Evolutionary conservation across 2,797 vertebrate genomes (phyloP).

Genomic region (Pseudotriccus pelzelni): DNA sequence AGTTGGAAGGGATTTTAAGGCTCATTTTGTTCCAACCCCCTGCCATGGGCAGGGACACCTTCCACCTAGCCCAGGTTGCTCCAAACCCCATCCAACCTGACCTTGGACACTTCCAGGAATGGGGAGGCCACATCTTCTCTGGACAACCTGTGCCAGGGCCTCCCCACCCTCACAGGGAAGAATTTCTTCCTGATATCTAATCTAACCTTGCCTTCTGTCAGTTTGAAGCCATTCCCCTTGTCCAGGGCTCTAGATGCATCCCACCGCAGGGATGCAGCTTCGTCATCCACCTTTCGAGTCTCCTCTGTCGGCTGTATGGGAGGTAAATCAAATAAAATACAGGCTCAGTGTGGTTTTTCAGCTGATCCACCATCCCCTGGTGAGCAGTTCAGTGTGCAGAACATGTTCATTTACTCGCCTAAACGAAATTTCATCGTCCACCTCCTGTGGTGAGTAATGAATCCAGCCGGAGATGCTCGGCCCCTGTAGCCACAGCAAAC

Average conservation of each 20-base stretch:
- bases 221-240: neutral
- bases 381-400: neutral
- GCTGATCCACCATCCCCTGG: neutral
- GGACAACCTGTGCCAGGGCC: accelerated
- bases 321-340: neutral
- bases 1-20: neutral
- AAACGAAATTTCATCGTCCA: neutral
- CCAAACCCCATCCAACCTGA: accelerated
- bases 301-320: neutral
- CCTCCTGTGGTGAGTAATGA: neutral
- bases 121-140: neutral
- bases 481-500: neutral
- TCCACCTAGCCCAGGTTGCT: accelerated
- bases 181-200: neutral
- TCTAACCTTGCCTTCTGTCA: neutral
- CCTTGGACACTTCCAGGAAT: neutral
- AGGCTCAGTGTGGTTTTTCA: neutral
- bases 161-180: neutral
- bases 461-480: neutral
- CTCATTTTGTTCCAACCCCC: accelerated
- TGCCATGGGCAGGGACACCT: neutral
- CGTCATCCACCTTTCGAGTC: neutral
- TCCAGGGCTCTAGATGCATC: neutral
- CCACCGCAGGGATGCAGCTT: neutral
- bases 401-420: neutral